Base-by-base conservation (phyloP, 2,797 vertebrate genomes). In the Jordanella pulchra region DNA sequence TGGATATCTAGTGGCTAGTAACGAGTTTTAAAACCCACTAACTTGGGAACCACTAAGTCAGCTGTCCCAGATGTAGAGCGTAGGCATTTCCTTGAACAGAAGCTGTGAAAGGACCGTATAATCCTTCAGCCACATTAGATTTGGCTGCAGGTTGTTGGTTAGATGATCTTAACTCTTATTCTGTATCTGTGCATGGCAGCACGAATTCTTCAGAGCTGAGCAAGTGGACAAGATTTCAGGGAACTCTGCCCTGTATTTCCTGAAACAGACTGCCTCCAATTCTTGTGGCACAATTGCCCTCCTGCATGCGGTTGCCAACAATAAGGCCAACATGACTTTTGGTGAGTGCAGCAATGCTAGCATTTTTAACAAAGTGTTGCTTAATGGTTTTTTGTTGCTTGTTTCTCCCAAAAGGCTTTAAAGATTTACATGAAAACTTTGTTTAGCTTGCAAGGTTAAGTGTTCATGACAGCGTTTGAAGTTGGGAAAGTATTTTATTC, bases 251-350 rank as follows among this genome's bases (percentile, higher is more conserved):
- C 90, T 97, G 17, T 99, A 98, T 89, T 99, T 99, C 89, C 84
- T 99, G 91, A 98, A 95, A 88, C 98, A 99, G 94, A 96, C 95
- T 0, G 93, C 96, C 9, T 93, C 91, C 54, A 99, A 99, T 93
- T 97, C 97, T 4, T 99, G 98, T 70, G 98, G 97, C 7, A 98
- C 97, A n/a, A 89, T 99, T 2, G 98, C 96, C 9, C 88, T 99
- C 82, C 93, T 99, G 65, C 97, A 99, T 1, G 95, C 97, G 2
- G 94, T 97, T 76, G 97, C 95, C 73, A 99, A 99, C 91, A 99
- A 97, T 84, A 94, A 95, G 79, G 94, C 94, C 82, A 96, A 96
- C 81, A 61, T 97, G 76, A 89, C 91, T 18, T 97, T 99, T 85
- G 95, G 98, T 99, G 81, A 93, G 97, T 94, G 39, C 44, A 35